Evolutionary conservation across 2,113 vertebrate genomes (phyloP).

Genomic region (Thryonomys swinderianus): DNA sequence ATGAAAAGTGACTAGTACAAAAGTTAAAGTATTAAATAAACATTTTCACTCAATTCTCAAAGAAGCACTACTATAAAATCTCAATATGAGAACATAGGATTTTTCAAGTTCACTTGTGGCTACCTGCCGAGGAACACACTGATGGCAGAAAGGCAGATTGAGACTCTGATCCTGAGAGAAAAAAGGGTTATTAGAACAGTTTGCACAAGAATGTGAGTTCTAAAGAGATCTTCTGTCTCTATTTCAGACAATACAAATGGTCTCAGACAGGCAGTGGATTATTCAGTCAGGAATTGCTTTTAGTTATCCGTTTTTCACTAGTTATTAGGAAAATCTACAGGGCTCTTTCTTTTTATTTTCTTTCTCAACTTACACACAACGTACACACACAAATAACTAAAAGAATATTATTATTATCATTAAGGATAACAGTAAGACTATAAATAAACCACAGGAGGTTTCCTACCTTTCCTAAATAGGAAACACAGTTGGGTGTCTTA

Average conservation of each 20-base stretch:
- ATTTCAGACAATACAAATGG: not conserved
- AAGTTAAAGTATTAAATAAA: not conserved
- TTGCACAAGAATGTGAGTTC: not conserved
- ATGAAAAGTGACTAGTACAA: not conserved
- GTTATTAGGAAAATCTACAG: not conserved
- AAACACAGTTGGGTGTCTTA: conserved; percentile 90
- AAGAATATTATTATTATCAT: conserved; percentile 23
- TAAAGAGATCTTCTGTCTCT: not conserved
- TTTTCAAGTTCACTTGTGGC: not conserved
- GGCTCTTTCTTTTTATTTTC: not conserved
- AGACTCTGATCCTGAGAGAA: not conserved
- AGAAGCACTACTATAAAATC: conserved; percentile 1
- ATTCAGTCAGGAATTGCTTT: not conserved
- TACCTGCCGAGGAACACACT: not conserved
- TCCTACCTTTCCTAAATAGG: conserved; percentile 91
- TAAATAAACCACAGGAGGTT: conserved; percentile 24
- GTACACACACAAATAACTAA: conserved; percentile 30
- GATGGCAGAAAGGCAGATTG: not conserved
- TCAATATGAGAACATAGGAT: not conserved
- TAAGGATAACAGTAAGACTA: conserved; percentile 19
- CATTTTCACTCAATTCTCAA: not conserved
- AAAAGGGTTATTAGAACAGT: not conserved
- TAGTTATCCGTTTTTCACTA: not conserved
- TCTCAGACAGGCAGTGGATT: not conserved
- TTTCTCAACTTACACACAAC: conserved; percentile 22